Percentiles rank a stretch among this genome's conserved stretches.
phyloP scores from a whole-genome alignment of 2,113 vertebrate genomes.

The Hippocampus zosterae region DNA sequence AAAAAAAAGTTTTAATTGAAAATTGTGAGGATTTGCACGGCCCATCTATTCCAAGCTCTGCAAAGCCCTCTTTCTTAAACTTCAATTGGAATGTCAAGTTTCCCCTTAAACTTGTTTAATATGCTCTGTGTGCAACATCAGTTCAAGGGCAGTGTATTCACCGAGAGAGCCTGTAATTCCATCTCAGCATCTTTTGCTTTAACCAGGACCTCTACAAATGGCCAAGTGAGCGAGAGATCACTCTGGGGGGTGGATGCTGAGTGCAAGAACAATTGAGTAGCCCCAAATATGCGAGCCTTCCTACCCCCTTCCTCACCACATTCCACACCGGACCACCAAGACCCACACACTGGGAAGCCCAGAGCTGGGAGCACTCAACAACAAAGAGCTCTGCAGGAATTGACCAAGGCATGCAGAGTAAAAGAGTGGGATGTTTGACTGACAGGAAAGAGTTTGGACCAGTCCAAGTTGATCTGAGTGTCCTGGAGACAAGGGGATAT shows the following conservation, averaged over 20 bases:
- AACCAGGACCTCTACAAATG: slow-evolving; percentile 32
- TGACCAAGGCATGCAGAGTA: slow-evolving; percentile 42
- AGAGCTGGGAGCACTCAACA: slow-evolving; percentile 61
- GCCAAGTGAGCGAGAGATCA: slow-evolving; percentile 63
- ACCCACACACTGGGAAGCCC: slow-evolving; percentile 72
- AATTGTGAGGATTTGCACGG: slow-evolving; percentile 3
- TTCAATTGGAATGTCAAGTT: slow-evolving; percentile 48
- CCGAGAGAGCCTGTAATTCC: slow-evolving; percentile 29
- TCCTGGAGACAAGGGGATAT: slow-evolving; percentile 14
- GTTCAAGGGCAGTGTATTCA: slow-evolving; percentile 35
- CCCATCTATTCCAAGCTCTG: slow-evolving; percentile 9
- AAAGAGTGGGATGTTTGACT: slow-evolving; percentile 52
- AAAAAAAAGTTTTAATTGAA: background rate
- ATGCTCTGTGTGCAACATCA: slow-evolving; percentile 35
- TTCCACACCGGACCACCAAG: slow-evolving; percentile 93
- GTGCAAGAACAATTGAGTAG: slow-evolving; percentile 87
- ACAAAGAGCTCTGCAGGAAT: slow-evolving; percentile 59
- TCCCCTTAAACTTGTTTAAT: slow-evolving; percentile 34
- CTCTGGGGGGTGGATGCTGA: slow-evolving; percentile 77
- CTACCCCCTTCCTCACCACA: slow-evolving; percentile 63
- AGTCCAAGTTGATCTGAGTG: slow-evolving; percentile 23
- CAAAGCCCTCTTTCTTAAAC: slow-evolving; percentile 15
- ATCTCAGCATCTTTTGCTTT: slow-evolving; percentile 43
- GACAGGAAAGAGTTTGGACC: slow-evolving; percentile 51
- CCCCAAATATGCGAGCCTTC: slow-evolving; percentile 58